Conservation (phyloP, 2,113 vertebrate genomes). For the Phaethornis superciliosus region DNA sequence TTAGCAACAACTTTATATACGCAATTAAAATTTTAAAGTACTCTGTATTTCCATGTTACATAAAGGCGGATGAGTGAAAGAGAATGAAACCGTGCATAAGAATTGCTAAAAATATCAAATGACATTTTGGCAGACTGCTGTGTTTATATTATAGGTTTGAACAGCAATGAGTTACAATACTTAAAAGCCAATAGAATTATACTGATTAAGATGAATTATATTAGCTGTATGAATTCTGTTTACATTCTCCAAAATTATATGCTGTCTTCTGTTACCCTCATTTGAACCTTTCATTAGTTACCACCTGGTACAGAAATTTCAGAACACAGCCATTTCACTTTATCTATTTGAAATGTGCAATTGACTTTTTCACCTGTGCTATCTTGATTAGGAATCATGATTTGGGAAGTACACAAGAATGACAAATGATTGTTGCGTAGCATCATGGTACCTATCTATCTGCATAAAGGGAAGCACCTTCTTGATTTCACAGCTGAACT, state of each 20-base stretch:
- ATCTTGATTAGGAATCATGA: neutral
- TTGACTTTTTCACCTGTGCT: neutral
- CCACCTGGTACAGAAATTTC: neutral
- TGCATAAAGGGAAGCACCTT: neutral
- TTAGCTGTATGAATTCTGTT: neutral
- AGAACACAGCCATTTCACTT: neutral
- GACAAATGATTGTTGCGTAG: neutral
- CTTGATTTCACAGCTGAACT: neutral
- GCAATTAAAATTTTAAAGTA: neutral
- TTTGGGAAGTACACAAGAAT: neutral
- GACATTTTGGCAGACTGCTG: neutral
- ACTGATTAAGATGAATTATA: neutral
- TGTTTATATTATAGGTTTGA: neutral
- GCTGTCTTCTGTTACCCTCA: neutral
- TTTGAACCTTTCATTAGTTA: conserved; percentile 17
- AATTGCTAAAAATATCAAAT: neutral
- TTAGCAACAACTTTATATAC: neutral
- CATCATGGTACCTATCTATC: neutral
- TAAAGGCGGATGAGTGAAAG: neutral
- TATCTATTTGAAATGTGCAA: neutral
- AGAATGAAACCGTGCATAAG: neutral
- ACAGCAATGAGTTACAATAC: neutral
- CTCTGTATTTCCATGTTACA: neutral
- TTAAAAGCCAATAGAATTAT: neutral
- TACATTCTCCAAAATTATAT: neutral